Percentiles rank a stretch among this genome's conserved stretches.
These are phyloP conservation scores for Sarcophaga peregrina DNA, from an alignment of 1,140 invertebrate species.

Conservation along the genomic window DNA sequence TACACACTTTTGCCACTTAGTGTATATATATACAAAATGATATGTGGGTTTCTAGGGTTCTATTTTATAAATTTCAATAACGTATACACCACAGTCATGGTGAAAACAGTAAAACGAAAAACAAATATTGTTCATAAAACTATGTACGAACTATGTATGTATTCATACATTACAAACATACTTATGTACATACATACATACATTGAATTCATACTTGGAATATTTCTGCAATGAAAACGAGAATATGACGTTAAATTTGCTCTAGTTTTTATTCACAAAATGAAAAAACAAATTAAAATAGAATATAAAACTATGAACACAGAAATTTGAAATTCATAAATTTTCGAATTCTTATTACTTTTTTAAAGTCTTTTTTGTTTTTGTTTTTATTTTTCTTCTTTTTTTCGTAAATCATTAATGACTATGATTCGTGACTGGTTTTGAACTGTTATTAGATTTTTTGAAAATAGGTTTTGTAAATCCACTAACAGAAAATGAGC, in stretches of 20 bases:
- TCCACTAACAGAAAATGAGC: too few relatives aligned
- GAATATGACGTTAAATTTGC: slow-evolving; percentile 21
- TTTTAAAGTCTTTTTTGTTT: not conserved
- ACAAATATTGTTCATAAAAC: too few relatives aligned
- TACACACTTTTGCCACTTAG: too few relatives aligned
- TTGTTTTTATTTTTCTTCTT: not conserved
- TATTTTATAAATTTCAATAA: slow-evolving; percentile 22
- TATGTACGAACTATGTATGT: not conserved
- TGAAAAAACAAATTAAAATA: not conserved
- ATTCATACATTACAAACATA: too few relatives aligned
- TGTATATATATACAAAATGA: not conserved
- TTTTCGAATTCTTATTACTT: slow-evolving; percentile 12
- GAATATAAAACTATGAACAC: not conserved
- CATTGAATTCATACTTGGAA: not conserved
- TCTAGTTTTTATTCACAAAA: not conserved
- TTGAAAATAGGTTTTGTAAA: too few relatives aligned
- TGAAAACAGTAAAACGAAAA: not conserved
- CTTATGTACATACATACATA: too few relatives aligned
- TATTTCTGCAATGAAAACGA: slow-evolving; percentile 12
- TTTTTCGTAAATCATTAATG: too few relatives aligned
- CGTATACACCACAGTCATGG: not conserved
- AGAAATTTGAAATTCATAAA: not conserved
- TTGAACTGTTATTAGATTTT: not conserved
- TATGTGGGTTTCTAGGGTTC: slow-evolving; percentile 23
- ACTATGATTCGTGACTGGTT: not conserved